Evolutionary conservation across 2,797 vertebrate species (phyloP), one percentile per base, ranked within the genome.

Genomic region (Sebastes steindachneri): DNA sequence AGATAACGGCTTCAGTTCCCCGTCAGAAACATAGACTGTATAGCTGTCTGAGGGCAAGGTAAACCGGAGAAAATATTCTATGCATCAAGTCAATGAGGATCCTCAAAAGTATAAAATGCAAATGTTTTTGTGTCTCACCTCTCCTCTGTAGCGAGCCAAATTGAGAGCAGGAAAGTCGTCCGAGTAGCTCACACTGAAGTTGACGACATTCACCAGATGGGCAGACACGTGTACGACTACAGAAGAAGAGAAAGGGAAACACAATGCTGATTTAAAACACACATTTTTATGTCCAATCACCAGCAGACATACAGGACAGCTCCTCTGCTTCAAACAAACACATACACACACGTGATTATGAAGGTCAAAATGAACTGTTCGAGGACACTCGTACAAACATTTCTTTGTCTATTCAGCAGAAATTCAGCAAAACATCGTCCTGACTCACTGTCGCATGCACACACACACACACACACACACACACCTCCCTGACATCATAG

Each of bases 131-230:
- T 17, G 37, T 68, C 77, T 95, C 93, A 99, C 98, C 97, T 99
- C 98, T 89, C 97, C 96, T 71, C 86, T 96, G 93, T 97, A 97
- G 77, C 95, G 96, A 1, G 98, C 98, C 75, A 96, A 93, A 77
- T 99, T 99, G 76, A 99, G 93, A 57, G 96, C 93, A 14, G 96
- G 90, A 57, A 98, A 98, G 21, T 99, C 96, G 26, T 97, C 96
- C 0, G 83, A 97, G 94, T 97, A 99, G 85, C 96, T 94, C 29
- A 90, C 89, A 21, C 98, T 99, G 94, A 99, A 99, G 92, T 96
- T 98, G 83, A 97, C 87, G 1, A 96, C 93, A 1, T 99, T 99
- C 73, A 96, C 94, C 90, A 99, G 90, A 85, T 99, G 98, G 83
- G 98, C 98, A 64, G 96, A 96, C 85, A 98, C 97, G 5, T 99